Conservation (phyloP, 2,113 vertebrate genomes). For the Amphiprion ocellaris region DNA sequence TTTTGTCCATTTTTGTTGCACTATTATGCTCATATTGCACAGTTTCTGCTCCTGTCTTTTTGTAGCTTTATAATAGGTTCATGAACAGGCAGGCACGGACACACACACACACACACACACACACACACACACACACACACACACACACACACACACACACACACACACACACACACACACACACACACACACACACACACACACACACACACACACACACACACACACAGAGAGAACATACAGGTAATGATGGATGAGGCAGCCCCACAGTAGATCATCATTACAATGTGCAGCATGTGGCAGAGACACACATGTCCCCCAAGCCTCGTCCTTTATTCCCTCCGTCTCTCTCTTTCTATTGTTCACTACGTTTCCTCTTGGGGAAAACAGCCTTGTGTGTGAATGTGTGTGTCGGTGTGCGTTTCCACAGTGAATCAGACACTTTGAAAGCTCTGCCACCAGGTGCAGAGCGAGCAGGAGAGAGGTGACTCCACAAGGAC, state of each 20-base stretch:
- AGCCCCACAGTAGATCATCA: not conserved
- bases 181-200: not conserved
- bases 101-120: not conserved
- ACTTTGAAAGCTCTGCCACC: constrained; percentile 3
- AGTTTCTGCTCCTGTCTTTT: not conserved
- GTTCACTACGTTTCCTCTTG: constrained; percentile 10
- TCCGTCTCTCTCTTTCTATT: constrained; percentile 6
- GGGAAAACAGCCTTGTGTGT: not conserved
- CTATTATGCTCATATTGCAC: not conserved
- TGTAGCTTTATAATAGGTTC: too few relatives aligned
- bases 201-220: not conserved
- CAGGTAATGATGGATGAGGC: constrained; percentile 17
- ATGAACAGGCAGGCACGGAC: too few relatives aligned
- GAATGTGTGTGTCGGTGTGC: constrained; percentile 2
- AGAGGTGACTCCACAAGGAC: constrained; percentile 29
- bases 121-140: not conserved
- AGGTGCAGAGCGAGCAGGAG: constrained; percentile 11
- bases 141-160: not conserved
- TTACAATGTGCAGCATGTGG: not conserved
- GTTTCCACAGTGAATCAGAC: constrained; percentile 4
- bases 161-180: not conserved
- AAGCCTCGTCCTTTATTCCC: not conserved
- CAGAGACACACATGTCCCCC: not conserved
- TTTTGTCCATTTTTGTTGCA: too few relatives aligned
- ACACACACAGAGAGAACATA: not conserved